Evolutionary conservation across 1,140 invertebrate genomes (phyloP), one percentile per base, ranked within the genome.

Genomic region (Drusus annulatus): DNA sequence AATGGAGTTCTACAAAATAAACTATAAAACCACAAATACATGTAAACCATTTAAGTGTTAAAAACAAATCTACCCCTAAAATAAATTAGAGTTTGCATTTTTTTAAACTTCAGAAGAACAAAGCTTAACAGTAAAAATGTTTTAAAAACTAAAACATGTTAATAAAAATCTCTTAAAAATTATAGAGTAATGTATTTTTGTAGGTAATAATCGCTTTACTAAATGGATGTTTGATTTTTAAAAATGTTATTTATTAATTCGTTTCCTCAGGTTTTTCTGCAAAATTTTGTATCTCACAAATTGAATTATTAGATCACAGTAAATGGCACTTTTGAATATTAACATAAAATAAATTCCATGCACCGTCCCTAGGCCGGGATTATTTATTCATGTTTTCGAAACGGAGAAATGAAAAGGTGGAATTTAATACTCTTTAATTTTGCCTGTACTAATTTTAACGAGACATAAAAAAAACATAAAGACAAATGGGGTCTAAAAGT

Each of bases 391-490:
- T 52, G 68, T 23, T 25, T 19, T 25, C 68, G 10, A 52, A 50
- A 6, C 45, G 45, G 51, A 71, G 51, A 52, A 71, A 25, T 51
- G 68, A 51, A 51, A 71, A 71, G 21, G 68, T 71, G 68, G 51
- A 71, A 54, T 71, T 71, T 51, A 71, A 71, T 71, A 23, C 68
- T 52, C 68, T 50, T 71, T 71, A 54, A 71, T 71, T 71, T 51
- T 51, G 16, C 50, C 21, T 25, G 10, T 0, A 71, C 68, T 71
- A 52, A 71, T 71, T 71, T 71, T 52, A 71, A 21, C 68, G 45
- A 50, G 50, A 25, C 68, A 71, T 71, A 71, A 71, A 71, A 71
- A 71, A 71, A 16, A 21, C 68, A 54, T 54, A 54, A 54, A 71
- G 68, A 71, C 25, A 71, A 71, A 71, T 71, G 19, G 50, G 17